Evolutionary conservation across 2,113 vertebrate species (phyloP).

Genomic region (Donacobius atricapilla): DNA sequence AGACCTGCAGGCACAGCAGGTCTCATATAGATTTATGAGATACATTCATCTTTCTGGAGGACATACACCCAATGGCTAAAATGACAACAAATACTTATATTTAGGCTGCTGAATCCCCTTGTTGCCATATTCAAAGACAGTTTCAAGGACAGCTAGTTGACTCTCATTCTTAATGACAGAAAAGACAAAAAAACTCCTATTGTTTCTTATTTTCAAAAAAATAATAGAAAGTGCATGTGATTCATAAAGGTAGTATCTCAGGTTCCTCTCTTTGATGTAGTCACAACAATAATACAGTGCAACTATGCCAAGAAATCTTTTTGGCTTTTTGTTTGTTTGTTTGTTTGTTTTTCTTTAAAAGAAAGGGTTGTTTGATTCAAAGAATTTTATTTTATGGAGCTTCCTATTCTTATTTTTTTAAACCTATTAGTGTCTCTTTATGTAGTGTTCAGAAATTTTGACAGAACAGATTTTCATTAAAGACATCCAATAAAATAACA

Average conservation of each 20-base stretch:
- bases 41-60: neutral
- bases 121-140: neutral
- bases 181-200: neutral
- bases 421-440: neutral
- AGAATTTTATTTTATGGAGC: fast-evolving
- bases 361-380: fast-evolving
- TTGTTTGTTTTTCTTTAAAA: neutral
- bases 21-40: conserved; percentile 24
- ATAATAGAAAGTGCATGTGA: neutral
- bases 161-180: neutral
- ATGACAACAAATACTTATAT: neutral
- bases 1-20: neutral
- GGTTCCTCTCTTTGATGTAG: neutral
- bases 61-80: neutral
- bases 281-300: neutral
- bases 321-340: fast-evolving
- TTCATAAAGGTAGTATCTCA: neutral
- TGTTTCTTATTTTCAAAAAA: neutral
- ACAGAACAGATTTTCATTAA: neutral
- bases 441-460: neutral
- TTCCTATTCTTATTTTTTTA: neutral
- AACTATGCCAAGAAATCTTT: neutral
- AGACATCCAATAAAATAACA: neutral
- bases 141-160: fast-evolving
- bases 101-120: neutral